Base-by-base conservation (phyloP, 1,140 invertebrate species). In the Heliconius nattereri region DNA sequence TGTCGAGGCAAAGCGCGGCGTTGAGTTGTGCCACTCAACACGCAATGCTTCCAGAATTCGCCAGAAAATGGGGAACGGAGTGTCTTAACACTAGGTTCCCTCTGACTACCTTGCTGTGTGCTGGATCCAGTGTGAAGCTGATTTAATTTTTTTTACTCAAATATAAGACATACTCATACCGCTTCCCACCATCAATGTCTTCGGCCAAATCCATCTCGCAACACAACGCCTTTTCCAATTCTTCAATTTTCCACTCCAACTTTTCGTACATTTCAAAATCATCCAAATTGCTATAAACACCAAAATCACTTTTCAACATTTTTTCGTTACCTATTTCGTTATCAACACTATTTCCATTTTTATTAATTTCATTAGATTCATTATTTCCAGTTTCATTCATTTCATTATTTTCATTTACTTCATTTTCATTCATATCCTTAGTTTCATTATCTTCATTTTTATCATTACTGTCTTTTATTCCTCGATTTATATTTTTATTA, bases 191-290 rank as follows among this genome's bases (percentile, higher is more conserved):
- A 83, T 94, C 92, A 66, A 94, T 92, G 80, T 94, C 92, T 74
- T 94, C 92, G 37, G 92, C 92, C 29, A 94, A 78, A 81, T 94
- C 92, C 90, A 92, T 92, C 73, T 91, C 80, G 32, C 91, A 92
- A 73, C 90, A 90, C 79, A 94, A 79, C n/a, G 87, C 87, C 23
- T 83, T 78, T 76, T 94, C 92, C 82, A 94, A 81, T 73, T 91
- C 84, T 9, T 89, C 90, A 57, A 94, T 92, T 37, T 91, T 94
- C 90, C 90, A 94, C 52, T 92, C 90, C 20, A 94, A 75, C 66
- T 92, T 92, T 70, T 92, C 86, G 78, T 94, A 94, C 88, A 93
- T 89, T 49, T 90, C 85, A 54, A 92, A 94, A 75, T 94, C 92
- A 81, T 94, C 92, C 2, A 85, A 71, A 85, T 92, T 94, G 35